A percentile compares a stretch with the other conserved stretches of the same genome.
phyloP scores from a whole-genome alignment of 2,113 vertebrate species.

The Trichomycterus rosablanca region DNA sequence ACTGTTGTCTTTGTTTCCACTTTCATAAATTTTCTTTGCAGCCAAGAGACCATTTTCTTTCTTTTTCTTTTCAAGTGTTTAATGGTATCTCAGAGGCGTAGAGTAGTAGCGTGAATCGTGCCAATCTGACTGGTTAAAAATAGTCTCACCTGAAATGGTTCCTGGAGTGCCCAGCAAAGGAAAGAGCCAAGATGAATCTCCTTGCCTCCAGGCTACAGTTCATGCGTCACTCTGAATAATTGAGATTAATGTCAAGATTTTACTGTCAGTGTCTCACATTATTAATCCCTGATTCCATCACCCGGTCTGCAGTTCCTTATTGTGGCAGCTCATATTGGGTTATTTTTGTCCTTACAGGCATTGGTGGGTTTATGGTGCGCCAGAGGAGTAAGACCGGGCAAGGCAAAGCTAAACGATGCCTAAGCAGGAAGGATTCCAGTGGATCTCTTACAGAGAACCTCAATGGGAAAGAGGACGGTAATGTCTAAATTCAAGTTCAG shows the following conservation, averaged over 20 bases:
- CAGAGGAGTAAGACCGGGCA: slow-evolving; percentile 87
- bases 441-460: slow-evolving; percentile 74
- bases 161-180: slow-evolving; percentile 9
- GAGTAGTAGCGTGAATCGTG: not conserved
- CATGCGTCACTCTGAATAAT: slow-evolving; percentile 43
- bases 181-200: slow-evolving; percentile 41
- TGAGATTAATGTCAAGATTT: slow-evolving; percentile 37
- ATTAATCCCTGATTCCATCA: slow-evolving; percentile 33
- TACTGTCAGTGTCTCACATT: slow-evolving; percentile 29
- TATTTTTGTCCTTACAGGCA: slow-evolving; percentile 67
- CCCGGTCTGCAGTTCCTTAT: slow-evolving; percentile 3
- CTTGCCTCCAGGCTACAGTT: slow-evolving; percentile 19
- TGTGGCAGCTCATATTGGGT: not conserved
- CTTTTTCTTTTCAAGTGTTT: not conserved
- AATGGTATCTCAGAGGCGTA: not conserved
- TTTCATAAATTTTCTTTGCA: not conserved
- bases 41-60: too few species aligned
- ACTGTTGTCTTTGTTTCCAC: not conserved
- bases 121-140: slow-evolving; percentile 19
- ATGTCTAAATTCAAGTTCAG: slow-evolving; percentile 19
- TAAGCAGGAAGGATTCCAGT: slow-evolving; percentile 79
- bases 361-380: slow-evolving; percentile 97
- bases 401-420: slow-evolving; percentile 77
- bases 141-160: slow-evolving; percentile 41
- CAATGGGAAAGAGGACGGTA: slow-evolving; percentile 77